Base-by-base conservation (phyloP, 2,888 invertebrate genomes). In the Protula sp. region DNA sequence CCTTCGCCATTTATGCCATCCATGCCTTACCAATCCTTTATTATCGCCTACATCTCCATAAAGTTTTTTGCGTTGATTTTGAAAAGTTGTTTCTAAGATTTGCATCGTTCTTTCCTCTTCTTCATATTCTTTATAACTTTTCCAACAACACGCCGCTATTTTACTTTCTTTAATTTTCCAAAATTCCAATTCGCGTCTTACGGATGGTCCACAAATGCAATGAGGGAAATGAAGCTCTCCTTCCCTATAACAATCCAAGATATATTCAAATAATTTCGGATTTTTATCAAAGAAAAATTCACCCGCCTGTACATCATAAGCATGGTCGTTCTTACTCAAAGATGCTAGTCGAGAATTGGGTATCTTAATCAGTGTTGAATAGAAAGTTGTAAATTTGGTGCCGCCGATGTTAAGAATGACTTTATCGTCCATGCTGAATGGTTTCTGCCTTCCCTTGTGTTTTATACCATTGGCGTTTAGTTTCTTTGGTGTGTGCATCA, bases 201-300 rank as follows among this genome's bases (percentile, higher is more conserved):
- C 51, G 2, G 60, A 56, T 22, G 60, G 29, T n/a, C 65, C 59
- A 54, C 72, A 72, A 4, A 68, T 26, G 26, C 64, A 51, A 47
- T 63, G 59, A 1, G 71, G 71, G 22, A 71, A 55, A 54, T 72
- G 71, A 54, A 71, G 61, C 4, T 57, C 57, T 24, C 70, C 71
- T 2, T 61, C 61, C 1, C 70, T 65, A 31, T 68, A 68, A 50
- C 58, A 70, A 51, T 70, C 70, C 22, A 72, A 28, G 29, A 72
- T 67, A 30, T 56, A 67, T n/a, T 48, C 58, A 57, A 72, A 70
- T 27, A 70, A 48, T 9, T 61, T 61, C 0, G 72, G 70, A 57
- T 72, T 71, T 56, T 71, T 60, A 58, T 72, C 72, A 51, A 72
- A 71, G 58, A 67, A 72, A 53, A 65, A 69, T 22, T 50, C 50